Evolutionary conservation across 1,140 invertebrate genomes (phyloP).

Genomic region (Periplaneta americana): DNA sequence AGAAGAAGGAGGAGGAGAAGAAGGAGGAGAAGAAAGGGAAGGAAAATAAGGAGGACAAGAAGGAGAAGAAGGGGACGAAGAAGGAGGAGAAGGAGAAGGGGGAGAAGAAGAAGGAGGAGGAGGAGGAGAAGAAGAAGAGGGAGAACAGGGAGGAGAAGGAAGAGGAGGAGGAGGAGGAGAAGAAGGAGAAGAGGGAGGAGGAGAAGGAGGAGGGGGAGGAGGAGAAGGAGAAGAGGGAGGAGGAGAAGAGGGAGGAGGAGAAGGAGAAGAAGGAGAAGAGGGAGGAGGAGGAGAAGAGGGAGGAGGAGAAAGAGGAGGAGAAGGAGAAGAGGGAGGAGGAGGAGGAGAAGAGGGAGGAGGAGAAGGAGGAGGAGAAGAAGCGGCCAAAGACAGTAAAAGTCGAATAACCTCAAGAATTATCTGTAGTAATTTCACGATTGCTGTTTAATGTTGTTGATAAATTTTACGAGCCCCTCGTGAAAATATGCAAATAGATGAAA

Average conservation of each 20-base stretch:
- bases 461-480: no score
- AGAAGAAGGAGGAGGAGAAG: not conserved
- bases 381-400: not conserved
- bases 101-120: not conserved
- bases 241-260: conserved; percentile 1
- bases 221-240: conserved; percentile 21
- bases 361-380: not conserved
- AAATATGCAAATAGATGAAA: no score
- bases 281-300: no score
- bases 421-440: no score
- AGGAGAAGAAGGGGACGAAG: not conserved
- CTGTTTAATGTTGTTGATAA: no score
- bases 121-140: not conserved
- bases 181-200: not conserved
- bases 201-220: conserved; percentile 8
- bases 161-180: conserved; percentile 2
- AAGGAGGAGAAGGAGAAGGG: not conserved
- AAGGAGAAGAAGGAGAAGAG: no score
- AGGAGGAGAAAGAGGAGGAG: not conserved
- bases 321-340: not conserved
- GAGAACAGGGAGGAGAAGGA: not conserved
- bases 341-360: not conserved
- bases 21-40: not conserved
- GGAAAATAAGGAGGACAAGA: not conserved
- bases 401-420: no score